Percentiles rank a stretch among this genome's conserved stretches.
phyloP scores from a whole-genome alignment of 2,797 vertebrate genomes.

The Scyliorhinus canicula region DNA sequence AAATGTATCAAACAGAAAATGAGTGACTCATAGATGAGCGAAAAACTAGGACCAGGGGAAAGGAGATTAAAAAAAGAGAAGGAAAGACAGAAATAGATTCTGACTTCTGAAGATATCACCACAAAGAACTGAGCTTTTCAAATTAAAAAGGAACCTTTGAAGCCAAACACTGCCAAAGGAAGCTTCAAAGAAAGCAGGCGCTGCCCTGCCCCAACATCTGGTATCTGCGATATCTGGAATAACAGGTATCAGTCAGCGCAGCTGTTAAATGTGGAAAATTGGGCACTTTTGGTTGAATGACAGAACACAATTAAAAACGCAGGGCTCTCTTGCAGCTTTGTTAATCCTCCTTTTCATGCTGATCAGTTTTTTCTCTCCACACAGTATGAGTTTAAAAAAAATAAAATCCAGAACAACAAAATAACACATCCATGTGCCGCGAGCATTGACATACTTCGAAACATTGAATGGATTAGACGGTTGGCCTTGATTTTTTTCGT shows the following conservation, averaged over 20 bases:
- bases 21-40: background rate
- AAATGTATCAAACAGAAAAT: constrained; percentile 1
- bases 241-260: constrained; percentile 29
- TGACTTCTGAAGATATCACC: constrained; percentile 36
- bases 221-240: constrained; percentile 34
- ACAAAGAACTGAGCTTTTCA: constrained; percentile 32
- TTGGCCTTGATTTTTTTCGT: constrained; percentile 68
- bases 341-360: constrained; percentile 35
- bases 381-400: constrained; percentile 4
- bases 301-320: constrained; percentile 36
- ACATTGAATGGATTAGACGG: constrained; percentile 69
- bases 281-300: constrained; percentile 36
- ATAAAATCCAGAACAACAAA: constrained; percentile 17
- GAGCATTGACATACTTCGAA: constrained; percentile 45
- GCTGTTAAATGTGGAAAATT: constrained; percentile 35
- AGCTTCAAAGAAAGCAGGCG: constrained; percentile 21
- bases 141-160: constrained; percentile 34
- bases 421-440: background rate
- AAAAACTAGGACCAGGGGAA: background rate
- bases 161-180: constrained; percentile 29
- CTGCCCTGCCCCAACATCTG: constrained; percentile 32
- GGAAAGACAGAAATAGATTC: constrained; percentile 20
- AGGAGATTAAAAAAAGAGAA: constrained; percentile 13
- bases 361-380: constrained; percentile 32
- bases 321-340: constrained; percentile 22